These are phyloP conservation scores for Neoniphon sammara DNA, from an alignment of 2,797 vertebrate species.

Conservation along the genomic window DNA sequence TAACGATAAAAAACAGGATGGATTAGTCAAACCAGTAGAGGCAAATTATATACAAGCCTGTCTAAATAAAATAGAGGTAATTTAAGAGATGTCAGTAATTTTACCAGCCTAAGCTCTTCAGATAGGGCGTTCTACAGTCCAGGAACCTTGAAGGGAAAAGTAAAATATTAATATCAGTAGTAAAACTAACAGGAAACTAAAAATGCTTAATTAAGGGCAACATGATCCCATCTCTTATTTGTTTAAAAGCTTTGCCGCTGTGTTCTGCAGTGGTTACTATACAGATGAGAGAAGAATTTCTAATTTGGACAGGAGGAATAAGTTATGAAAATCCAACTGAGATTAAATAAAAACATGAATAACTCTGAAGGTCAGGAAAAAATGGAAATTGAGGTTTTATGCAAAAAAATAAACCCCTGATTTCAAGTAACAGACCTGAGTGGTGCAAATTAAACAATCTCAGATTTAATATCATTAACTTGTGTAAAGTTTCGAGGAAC, in stretches of 20 bases:
- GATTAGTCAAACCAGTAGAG: not conserved
- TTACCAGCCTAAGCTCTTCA: not conserved
- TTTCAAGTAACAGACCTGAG: not conserved
- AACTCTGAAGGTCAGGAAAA: not conserved
- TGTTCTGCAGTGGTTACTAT: not conserved
- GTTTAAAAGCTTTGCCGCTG: not conserved
- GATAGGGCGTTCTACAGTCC: not conserved
- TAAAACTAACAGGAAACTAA: constrained; percentile 11
- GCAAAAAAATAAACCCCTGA: not conserved
- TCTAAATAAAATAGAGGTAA: not conserved
- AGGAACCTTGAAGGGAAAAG: constrained; percentile 9
- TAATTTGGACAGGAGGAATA: not conserved
- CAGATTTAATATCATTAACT: constrained; percentile 40
- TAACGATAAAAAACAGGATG: not conserved
- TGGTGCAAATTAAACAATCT: constrained; percentile 25
- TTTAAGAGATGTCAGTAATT: not conserved
- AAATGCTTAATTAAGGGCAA: not conserved
- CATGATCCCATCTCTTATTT: not conserved
- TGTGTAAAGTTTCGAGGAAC: constrained; percentile 16
- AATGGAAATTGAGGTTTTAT: not conserved
- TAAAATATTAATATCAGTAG: constrained; percentile 6
- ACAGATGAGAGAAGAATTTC: not conserved
- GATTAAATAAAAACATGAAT: not conserved
- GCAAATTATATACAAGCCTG: not conserved
- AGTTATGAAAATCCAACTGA: not conserved